Evolutionary conservation across 2,113 vertebrate species (phyloP).

Genomic region (Burhinus bistriatus): DNA sequence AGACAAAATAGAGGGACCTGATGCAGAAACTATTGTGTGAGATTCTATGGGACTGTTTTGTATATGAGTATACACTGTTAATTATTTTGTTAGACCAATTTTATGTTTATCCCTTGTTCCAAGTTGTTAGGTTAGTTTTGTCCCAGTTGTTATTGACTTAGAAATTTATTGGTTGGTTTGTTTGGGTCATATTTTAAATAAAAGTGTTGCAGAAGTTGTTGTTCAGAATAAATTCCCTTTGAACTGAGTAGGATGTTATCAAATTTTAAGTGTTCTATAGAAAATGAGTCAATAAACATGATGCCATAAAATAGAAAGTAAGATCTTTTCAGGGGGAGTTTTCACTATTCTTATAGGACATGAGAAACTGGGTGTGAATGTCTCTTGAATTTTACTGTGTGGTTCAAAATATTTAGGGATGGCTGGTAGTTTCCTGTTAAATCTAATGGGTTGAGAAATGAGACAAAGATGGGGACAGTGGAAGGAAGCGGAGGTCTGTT

Average conservation of each 20-base stretch:
- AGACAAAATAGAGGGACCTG: background rate
- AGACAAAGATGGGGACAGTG: background rate
- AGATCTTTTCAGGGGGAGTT: background rate
- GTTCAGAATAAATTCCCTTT: constrained; percentile 5
- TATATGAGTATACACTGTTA: background rate
- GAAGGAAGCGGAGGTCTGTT: background rate
- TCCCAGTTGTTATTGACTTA: background rate
- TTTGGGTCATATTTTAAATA: constrained; percentile 20
- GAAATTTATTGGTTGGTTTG: background rate
- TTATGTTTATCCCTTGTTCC: background rate
- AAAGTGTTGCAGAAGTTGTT: background rate
- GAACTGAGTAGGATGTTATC: background rate
- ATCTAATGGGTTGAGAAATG: background rate
- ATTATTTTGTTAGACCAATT: background rate
- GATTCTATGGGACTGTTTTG: background rate
- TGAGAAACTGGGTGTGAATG: background rate
- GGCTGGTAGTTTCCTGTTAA: background rate
- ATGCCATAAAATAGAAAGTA: background rate
- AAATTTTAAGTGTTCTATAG: constrained; percentile 17
- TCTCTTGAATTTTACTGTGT: background rate
- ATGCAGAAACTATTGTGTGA: background rate
- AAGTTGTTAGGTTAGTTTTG: background rate
- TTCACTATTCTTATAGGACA: background rate
- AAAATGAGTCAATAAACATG: constrained; percentile 26
- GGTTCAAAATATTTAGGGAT: background rate